A percentile compares a stretch with the other conserved stretches of the same genome.
Evolutionary conservation across 2,113 vertebrate genomes (phyloP).

Genomic region (Paracanthobrama guichenoti): DNA sequence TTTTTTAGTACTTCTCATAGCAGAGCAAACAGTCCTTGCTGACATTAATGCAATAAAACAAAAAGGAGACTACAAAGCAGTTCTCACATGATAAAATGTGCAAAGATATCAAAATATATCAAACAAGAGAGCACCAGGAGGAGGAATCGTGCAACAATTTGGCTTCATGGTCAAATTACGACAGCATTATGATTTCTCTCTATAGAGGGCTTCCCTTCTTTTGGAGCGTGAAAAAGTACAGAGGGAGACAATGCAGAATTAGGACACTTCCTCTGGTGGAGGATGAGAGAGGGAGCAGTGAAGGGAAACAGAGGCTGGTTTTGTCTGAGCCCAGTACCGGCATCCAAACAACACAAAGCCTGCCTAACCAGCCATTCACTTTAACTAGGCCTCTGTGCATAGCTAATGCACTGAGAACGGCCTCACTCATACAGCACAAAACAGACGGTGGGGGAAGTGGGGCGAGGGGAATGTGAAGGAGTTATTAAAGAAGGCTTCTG

Average conservation of each 20-base stretch:
- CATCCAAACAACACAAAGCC: constrained; percentile 68
- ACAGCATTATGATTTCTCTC: constrained; percentile 33
- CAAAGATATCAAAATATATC: constrained; percentile 7
- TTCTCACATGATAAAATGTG: background rate
- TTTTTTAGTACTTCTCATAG: constrained; percentile 16
- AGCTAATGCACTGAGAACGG: constrained; percentile 61
- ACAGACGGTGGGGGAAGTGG: background rate
- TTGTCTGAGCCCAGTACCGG: constrained; percentile 63
- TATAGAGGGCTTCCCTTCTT: constrained; percentile 33
- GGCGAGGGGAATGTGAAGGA: constrained; percentile 2
- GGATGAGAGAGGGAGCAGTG: constrained; percentile 28
- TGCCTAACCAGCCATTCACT: constrained; percentile 68
- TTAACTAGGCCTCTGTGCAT: constrained; percentile 65
- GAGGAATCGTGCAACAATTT: background rate
- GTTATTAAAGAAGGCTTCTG: constrained; percentile 10
- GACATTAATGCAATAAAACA: constrained; percentile 21
- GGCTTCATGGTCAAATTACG: constrained; percentile 4
- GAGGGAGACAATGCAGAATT: constrained; percentile 42
- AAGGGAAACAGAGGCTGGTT: constrained; percentile 61
- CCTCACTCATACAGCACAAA: background rate
- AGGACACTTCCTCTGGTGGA: constrained; percentile 44
- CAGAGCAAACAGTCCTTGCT: constrained; percentile 41
- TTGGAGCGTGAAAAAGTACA: constrained; percentile 5
- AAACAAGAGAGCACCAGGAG: background rate
- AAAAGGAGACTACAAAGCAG: background rate